Evolutionary conservation across 2,113 vertebrate genomes (phyloP).

Genomic region (Megaceryle maxima): DNA sequence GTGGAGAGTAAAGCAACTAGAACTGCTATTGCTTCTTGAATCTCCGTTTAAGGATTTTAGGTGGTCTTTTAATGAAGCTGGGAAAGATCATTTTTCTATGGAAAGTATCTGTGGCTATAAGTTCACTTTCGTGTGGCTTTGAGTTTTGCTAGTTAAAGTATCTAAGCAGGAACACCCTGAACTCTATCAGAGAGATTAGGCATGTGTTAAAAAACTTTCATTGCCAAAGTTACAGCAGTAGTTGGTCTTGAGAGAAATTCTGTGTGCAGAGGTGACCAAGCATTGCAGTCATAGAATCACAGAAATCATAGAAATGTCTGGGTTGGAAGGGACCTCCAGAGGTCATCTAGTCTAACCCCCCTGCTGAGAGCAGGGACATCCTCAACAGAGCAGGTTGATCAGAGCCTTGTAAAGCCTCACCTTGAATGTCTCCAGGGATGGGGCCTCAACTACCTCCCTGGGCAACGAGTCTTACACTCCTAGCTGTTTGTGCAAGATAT

Average conservation of each 20-base stretch:
- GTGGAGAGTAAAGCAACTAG: neutral
- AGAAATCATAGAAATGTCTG: too few species aligned
- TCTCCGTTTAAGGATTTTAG: neutral
- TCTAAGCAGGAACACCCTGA: neutral
- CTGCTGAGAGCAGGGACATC: too few species aligned
- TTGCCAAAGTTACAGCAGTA: neutral
- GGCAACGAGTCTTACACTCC: neutral
- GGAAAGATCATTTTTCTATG: neutral
- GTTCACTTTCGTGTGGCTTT: neutral
- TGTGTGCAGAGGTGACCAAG: neutral
- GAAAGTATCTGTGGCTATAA: neutral
- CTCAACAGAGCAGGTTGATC: too few species aligned
- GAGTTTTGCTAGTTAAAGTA: neutral
- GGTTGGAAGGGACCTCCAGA: too few species aligned
- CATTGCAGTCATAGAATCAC: neutral
- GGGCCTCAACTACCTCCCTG: too few species aligned
- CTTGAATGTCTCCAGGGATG: too few species aligned
- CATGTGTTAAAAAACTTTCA: neutral
- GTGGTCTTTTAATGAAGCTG: neutral
- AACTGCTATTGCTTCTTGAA: neutral
- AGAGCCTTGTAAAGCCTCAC: too few species aligned
- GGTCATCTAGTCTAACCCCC: too few species aligned
- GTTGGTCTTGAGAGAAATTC: neutral
- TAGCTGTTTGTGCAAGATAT: neutral
- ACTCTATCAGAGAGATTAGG: neutral